Evolutionary conservation across 2,888 invertebrate species (phyloP).

Genomic region (Drosophila maculinotata): DNA sequence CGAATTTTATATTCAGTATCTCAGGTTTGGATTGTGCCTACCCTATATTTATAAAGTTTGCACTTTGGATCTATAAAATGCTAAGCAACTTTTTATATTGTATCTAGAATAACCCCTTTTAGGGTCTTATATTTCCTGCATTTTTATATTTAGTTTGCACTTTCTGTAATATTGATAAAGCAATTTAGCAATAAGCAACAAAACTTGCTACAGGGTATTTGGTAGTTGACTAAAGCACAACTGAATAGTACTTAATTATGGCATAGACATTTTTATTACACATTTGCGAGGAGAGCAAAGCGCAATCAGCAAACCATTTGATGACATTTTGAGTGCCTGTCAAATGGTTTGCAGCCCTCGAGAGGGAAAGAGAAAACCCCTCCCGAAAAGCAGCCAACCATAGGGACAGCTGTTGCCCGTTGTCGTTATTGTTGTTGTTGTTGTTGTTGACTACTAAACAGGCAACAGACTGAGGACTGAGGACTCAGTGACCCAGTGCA

Average conservation of each 20-base stretch:
- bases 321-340: slow-evolving; percentile 71
- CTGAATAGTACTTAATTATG: slow-evolving; percentile 55
- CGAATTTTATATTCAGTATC: background rate
- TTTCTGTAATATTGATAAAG: too few relatives aligned
- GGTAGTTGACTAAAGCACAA: background rate
- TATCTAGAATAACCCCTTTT: too few relatives aligned
- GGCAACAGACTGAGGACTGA: slow-evolving; percentile 44
- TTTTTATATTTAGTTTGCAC: too few relatives aligned
- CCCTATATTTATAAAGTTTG: too few relatives aligned
- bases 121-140: too few relatives aligned
- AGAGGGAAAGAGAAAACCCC: background rate
- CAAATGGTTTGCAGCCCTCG: slow-evolving; percentile 56
- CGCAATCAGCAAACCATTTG: slow-evolving; percentile 65
- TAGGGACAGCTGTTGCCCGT: slow-evolving; percentile 59
- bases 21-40: background rate
- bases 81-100: too few relatives aligned
- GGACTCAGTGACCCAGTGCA: slow-evolving; percentile 60
- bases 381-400: slow-evolving; percentile 11
- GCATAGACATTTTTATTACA: slow-evolving; percentile 34
- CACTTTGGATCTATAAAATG: too few relatives aligned
- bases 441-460: slow-evolving; percentile 11
- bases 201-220: slow-evolving; percentile 18
- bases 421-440: background rate
- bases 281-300: slow-evolving; percentile 35
- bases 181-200: too few relatives aligned